phyloP scores from a whole-genome alignment of 2,888 invertebrate genomes.

The Microctonus aethiopoides region DNA sequence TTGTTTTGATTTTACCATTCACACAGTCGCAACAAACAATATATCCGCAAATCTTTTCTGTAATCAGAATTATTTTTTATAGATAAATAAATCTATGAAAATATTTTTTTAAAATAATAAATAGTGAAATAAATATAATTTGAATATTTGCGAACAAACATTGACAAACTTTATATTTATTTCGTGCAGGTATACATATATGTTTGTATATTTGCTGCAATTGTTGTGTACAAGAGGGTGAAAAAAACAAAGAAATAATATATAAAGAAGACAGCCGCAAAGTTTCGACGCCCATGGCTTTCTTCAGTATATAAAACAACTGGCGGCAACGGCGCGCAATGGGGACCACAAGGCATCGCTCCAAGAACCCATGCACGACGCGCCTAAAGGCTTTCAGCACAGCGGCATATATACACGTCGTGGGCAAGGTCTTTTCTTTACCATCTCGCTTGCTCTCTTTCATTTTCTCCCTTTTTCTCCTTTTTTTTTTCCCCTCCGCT shows the following conservation, averaged over 20 bases:
- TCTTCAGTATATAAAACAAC: constrained; percentile 6
- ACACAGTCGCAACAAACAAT: too few species aligned
- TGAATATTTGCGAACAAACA: not conserved
- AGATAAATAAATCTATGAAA: too few species aligned
- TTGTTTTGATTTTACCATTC: too few species aligned
- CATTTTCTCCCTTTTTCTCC: not conserved
- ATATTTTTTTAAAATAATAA: too few species aligned
- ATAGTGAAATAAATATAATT: too few species aligned
- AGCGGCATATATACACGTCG: constrained; percentile 2
- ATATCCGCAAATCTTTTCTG: too few species aligned
- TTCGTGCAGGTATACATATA: too few species aligned
- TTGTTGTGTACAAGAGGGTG: not conserved
- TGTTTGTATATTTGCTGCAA: not conserved
- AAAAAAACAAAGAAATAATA: not conserved
- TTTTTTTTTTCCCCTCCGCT: not conserved
- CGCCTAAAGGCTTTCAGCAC: constrained; percentile 13
- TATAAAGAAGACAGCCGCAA: not conserved
- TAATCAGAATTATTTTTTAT: not conserved
- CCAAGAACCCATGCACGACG: constrained; percentile 1
- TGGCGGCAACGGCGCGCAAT: constrained; percentile 10
- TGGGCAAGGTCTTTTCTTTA: constrained; percentile 20
- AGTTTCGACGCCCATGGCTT: constrained; percentile 24
- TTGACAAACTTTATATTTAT: too few species aligned
- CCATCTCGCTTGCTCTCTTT: constrained; percentile 6
- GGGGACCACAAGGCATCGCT: constrained; percentile 11